phyloP scores from a whole-genome alignment of 2,113 vertebrate genomes.

The Ancistrus triradiatus region DNA sequence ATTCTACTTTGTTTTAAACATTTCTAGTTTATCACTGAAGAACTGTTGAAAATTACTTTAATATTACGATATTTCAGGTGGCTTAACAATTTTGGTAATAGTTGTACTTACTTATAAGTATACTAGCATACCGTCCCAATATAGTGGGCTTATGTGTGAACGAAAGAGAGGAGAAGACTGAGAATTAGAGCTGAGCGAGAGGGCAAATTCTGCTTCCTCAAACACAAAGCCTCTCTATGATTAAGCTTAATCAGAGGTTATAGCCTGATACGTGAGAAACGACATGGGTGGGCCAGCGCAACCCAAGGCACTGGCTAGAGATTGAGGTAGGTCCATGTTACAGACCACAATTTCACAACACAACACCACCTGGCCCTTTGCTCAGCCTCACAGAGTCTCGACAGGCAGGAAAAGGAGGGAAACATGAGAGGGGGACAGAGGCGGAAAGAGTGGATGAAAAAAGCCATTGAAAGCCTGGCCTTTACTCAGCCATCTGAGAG shows the following conservation, averaged over 20 bases:
- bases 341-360: neutral
- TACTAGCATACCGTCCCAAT: too few relatives aligned
- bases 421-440: neutral
- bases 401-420: slow-evolving; percentile 28
- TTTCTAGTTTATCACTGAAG: too few relatives aligned
- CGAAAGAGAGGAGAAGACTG: too few relatives aligned
- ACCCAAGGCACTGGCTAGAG: neutral
- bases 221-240: neutral
- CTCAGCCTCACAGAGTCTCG: slow-evolving; percentile 25
- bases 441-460: slow-evolving; percentile 20
- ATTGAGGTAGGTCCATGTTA: slow-evolving; percentile 1
- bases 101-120: too few relatives aligned
- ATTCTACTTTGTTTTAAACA: too few relatives aligned
- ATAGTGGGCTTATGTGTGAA: too few relatives aligned
- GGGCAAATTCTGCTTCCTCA: too few relatives aligned
- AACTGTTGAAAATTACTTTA: too few relatives aligned
- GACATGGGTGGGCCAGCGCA: neutral
- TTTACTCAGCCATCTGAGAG: slow-evolving; percentile 28
- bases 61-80: too few relatives aligned
- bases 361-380: slow-evolving; percentile 37
- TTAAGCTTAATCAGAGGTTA: neutral
- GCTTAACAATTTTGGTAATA: too few relatives aligned
- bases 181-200: too few relatives aligned
- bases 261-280: neutral
- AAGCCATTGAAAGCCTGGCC: slow-evolving; percentile 32